phyloP scores from a whole-genome alignment of 2,888 invertebrate genomes.

The Adelognathus sp. region DNA sequence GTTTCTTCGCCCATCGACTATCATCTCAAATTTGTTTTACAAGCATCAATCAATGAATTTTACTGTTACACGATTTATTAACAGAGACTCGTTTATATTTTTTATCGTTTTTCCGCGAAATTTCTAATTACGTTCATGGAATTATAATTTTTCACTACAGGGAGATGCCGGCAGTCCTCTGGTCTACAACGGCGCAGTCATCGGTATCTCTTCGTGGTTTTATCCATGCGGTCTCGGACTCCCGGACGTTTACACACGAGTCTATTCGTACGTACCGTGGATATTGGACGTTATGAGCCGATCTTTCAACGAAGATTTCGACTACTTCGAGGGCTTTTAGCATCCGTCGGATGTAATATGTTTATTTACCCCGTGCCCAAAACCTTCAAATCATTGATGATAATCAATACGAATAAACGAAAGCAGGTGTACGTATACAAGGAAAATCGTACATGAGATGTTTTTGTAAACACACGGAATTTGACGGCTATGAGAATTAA shows the following conservation, averaged over 20 bases:
- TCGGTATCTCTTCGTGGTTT: slow-evolving; percentile 61
- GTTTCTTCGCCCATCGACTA: too few relatives aligned
- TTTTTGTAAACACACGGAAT: background rate
- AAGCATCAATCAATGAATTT: too few relatives aligned
- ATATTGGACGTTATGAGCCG: slow-evolving; percentile 41
- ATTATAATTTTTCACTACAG: slow-evolving; percentile 44
- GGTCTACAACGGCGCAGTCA: slow-evolving; percentile 43
- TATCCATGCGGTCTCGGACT: slow-evolving; percentile 56
- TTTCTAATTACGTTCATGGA: too few relatives aligned
- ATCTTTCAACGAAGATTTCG: background rate
- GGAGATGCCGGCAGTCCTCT: slow-evolving; percentile 66
- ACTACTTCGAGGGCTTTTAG: background rate
- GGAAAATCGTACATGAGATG: background rate
- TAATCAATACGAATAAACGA: background rate
- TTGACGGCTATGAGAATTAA: background rate
- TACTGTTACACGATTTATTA: too few relatives aligned
- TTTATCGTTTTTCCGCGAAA: background rate
- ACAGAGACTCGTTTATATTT: too few relatives aligned
- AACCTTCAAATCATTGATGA: background rate
- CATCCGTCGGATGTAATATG: background rate
- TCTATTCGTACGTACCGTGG: slow-evolving; percentile 44
- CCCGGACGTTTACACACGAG: slow-evolving; percentile 61
- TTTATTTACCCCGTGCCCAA: background rate
- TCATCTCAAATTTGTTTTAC: too few relatives aligned
- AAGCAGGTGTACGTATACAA: background rate